Evolutionary conservation across 2,888 invertebrate genomes (phyloP).

Genomic region (Camponotus fellah): DNA sequence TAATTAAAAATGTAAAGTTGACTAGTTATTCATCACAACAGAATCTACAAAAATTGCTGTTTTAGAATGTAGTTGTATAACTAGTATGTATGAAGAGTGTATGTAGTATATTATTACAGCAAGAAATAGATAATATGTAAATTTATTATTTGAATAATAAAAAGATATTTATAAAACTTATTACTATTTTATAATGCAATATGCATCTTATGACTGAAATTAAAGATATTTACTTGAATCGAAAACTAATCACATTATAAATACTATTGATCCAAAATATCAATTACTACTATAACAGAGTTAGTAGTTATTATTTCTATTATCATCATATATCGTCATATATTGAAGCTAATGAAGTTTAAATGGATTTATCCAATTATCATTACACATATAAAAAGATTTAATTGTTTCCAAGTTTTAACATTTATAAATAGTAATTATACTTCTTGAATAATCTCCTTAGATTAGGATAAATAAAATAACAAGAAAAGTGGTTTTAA

Average conservation of each 20-base stretch:
- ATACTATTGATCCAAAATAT: slow-evolving; percentile 1
- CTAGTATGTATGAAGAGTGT: background rate
- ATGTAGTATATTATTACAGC: slow-evolving; percentile 29
- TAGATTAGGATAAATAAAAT: slow-evolving; percentile 37
- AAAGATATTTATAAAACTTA: background rate
- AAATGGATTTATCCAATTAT: slow-evolving; percentile 18
- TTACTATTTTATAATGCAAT: slow-evolving; percentile 5
- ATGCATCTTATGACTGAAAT: slow-evolving; percentile 18
- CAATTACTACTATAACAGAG: slow-evolving; percentile 13
- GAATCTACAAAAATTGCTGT: slow-evolving; percentile 13
- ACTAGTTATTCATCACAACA: background rate
- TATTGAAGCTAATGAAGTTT: slow-evolving; percentile 39
- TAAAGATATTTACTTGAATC: slow-evolving; percentile 5
- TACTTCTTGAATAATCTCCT: background rate
- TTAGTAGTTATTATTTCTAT: slow-evolving; percentile 28
- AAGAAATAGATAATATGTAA: background rate
- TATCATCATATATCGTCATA: slow-evolving; percentile 13
- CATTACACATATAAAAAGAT: background rate
- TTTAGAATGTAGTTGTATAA: slow-evolving; percentile 31
- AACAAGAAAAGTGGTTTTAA: slow-evolving; percentile 50
- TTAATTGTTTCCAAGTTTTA: background rate
- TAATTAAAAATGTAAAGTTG: slow-evolving; percentile 11
- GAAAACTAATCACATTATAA: background rate
- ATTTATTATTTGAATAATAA: slow-evolving; percentile 17
- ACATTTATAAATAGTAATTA: slow-evolving; percentile 5